Evolutionary conservation across 2,797 vertebrate species (phyloP).

Genomic region (Enteromius fasciolatus): DNA sequence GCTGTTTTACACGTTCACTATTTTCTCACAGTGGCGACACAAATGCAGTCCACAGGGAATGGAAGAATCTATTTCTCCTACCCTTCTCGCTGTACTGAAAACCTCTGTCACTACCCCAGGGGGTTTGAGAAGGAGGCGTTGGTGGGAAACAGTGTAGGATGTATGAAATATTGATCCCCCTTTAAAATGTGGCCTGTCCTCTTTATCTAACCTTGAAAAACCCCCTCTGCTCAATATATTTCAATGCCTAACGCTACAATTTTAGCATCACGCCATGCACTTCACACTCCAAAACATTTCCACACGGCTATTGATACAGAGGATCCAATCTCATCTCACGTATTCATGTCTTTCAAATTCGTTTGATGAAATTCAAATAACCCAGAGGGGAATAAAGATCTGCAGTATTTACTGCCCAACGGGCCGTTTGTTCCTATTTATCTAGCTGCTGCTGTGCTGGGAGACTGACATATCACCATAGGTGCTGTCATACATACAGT

Average conservation of each 20-base stretch:
- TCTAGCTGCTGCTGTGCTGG: slow-evolving; percentile 44
- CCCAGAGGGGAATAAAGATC: slow-evolving; percentile 18
- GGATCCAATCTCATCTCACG: slow-evolving; percentile 2
- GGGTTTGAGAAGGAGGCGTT: slow-evolving; percentile 2
- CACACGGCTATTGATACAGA: slow-evolving; percentile 10
- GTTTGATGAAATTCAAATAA: slow-evolving; percentile 31
- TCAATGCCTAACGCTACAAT: slow-evolving; percentile 21
- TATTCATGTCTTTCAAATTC: not conserved
- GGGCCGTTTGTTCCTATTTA: slow-evolving; percentile 48
- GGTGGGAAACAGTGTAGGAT: slow-evolving; percentile 16
- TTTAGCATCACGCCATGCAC: slow-evolving; percentile 7
- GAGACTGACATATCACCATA: slow-evolving; percentile 45
- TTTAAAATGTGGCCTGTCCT: slow-evolving; percentile 22
- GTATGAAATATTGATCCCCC: slow-evolving; percentile 30
- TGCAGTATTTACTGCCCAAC: slow-evolving; percentile 46
- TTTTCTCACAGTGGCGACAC: slow-evolving; percentile 6
- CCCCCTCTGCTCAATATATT: slow-evolving; percentile 1
- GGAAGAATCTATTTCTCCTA: slow-evolving; percentile 25
- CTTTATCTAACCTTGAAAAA: slow-evolving; percentile 21
- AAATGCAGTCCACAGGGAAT: not conserved
- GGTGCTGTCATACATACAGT: slow-evolving; percentile 42
- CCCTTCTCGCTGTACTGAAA: slow-evolving; percentile 5
- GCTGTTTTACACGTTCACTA: slow-evolving; percentile 34
- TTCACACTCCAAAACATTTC: slow-evolving; percentile 5
- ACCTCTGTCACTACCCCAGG: slow-evolving; percentile 31